Conservation (phyloP, 2,888 invertebrate genomes). For the Neocrepidodera transversa region DNA sequence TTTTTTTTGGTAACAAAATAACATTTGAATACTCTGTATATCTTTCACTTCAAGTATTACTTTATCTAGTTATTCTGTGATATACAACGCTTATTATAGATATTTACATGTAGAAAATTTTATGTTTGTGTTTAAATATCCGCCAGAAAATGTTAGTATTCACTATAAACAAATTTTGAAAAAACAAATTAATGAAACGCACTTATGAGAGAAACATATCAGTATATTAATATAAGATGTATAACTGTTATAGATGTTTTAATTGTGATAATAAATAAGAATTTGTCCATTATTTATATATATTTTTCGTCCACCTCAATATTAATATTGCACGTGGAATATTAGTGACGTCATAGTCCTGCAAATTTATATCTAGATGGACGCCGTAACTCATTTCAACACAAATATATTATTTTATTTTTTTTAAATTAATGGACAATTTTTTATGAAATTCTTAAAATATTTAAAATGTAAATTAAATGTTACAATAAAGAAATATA, state of each 20-base stretch:
- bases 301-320: too few species aligned
- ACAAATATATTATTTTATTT: too few species aligned
- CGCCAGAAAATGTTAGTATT: conserved; percentile 15
- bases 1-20: too few species aligned
- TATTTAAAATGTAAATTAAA: neutral
- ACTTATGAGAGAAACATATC: conserved; percentile 36
- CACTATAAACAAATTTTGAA: neutral
- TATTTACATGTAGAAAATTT: conserved; percentile 3
- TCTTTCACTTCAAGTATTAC: conserved; percentile 29
- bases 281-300: neutral
- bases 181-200: conserved; percentile 15
- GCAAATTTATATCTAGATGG: too few species aligned
- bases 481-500: conserved; percentile 8
- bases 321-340: too few species aligned
- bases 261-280: conserved; percentile 14
- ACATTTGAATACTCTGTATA: conserved; percentile 5
- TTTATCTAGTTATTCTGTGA: conserved; percentile 47
- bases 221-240: conserved; percentile 12
- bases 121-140: conserved; percentile 10
- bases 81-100: conserved; percentile 41
- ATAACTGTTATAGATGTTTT: conserved; percentile 13
- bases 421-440: too few species aligned
- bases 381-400: too few species aligned
- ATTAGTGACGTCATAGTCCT: too few species aligned
- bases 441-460: neutral